Base-by-base conservation (phyloP, 2,888 invertebrate species). In the Temnothorax rugatulus region DNA sequence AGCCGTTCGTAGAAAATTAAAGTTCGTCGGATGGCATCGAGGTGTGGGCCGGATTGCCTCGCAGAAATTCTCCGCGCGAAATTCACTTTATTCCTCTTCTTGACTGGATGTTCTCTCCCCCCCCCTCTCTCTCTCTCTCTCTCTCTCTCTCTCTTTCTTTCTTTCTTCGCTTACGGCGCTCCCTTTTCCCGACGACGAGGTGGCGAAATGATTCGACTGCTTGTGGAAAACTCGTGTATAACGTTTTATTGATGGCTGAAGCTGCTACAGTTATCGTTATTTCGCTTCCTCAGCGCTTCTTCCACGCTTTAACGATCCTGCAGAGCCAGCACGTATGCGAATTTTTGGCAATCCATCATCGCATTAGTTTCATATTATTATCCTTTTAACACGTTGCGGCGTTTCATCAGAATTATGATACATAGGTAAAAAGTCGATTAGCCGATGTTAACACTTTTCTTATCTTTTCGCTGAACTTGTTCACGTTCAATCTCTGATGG, bases 341-440 rank as follows among this genome's bases (percentile, higher is more conserved):
- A 84, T 84, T 89, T 90, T 87, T 85, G 79, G 85, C 87, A 85
- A 90, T 90, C 90, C 90, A 90, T 90, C 90, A 90, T 86, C 83
- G 82, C 59, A 73, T 74, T 73, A 59, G n/a, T 79, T 73, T 25
- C 59, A 81, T 59, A 61, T 81, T 59, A 61, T 81, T 81, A 74
- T 25, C n/a, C 25, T n/a, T 73, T 34, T 47, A 71, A 59, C 25
- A 47, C 59, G 18, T 47, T 59, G 74, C 21, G 11, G 44, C 44
- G 5, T 57, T 34, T 34, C 57, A 13, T 59, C 47, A 47, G 21
- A 59, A 73, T 73, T 47, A 81, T 21, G 41, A 81, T 50, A 29
- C 29, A 29, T 29, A 18, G 25, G 47, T 34, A 59, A 79, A 73
- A 74, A 25, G n/a, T 59, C 64, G 18, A 73, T 38, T 25, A 47